phyloP scores from a whole-genome alignment of 2,797 vertebrate genomes.

The Lacerta viridis region DNA sequence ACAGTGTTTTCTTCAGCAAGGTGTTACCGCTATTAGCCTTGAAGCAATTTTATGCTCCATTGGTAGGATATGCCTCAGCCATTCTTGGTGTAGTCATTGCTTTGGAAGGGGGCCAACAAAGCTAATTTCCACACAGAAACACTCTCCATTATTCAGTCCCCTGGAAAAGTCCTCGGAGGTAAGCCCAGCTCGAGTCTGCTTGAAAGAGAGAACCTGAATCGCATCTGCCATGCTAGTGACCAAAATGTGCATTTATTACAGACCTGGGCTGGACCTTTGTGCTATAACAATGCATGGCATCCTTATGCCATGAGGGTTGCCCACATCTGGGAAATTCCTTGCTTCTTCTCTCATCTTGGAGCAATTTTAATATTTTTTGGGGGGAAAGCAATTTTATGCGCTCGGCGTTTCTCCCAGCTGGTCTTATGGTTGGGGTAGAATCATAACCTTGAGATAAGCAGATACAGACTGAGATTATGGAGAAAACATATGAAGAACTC shows the following conservation, averaged over 20 bases:
- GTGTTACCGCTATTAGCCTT: conserved; percentile 68
- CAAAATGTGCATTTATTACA: background rate
- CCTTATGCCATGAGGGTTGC: background rate
- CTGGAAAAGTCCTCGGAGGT: conserved; percentile 42
- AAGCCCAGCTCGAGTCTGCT: conserved; percentile 19
- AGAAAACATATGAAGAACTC: background rate
- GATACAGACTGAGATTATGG: background rate
- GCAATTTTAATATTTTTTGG: background rate
- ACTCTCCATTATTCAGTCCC: conserved; percentile 23
- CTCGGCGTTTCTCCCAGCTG: background rate
- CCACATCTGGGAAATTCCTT: background rate
- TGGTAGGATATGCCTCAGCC: conserved; percentile 65
- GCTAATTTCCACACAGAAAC: background rate
- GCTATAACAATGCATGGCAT: background rate
- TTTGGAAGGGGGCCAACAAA: conserved; percentile 58
- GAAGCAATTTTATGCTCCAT: conserved; percentile 77
- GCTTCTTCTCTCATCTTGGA: background rate
- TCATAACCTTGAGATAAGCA: background rate
- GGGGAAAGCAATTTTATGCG: background rate
- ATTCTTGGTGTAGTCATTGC: conserved; percentile 58
- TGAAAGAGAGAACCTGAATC: background rate
- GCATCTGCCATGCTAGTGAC: background rate
- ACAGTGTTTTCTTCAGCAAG: conserved; percentile 46
- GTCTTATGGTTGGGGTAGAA: background rate
- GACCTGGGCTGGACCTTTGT: background rate